Conservation (phyloP, 1,140 invertebrate genomes). For the Leptestheria dahalacensis region DNA sequence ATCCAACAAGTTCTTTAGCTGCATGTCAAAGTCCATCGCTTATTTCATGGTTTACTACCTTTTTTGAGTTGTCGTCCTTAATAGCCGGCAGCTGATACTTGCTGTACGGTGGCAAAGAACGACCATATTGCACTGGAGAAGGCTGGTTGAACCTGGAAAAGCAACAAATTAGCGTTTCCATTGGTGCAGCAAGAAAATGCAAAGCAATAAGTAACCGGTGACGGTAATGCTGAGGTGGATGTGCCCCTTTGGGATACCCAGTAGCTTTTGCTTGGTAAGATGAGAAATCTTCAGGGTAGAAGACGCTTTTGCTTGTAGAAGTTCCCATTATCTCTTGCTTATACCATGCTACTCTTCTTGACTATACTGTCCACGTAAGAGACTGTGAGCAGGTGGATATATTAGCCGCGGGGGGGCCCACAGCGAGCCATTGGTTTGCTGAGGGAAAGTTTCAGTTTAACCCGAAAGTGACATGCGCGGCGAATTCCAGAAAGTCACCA, state of each 20-base stretch:
- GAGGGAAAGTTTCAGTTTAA: too few species aligned
- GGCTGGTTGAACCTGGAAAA: background rate
- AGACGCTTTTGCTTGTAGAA: background rate
- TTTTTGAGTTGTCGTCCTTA: background rate
- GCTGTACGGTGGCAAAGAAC: background rate
- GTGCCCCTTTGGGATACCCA: background rate
- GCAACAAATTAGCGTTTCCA: background rate
- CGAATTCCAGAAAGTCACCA: too few species aligned
- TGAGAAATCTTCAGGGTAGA: background rate
- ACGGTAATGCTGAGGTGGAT: background rate
- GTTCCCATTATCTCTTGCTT: background rate
- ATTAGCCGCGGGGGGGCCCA: too few species aligned
- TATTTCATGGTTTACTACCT: too few species aligned
- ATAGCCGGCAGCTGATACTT: background rate
- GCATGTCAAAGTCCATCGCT: too few species aligned
- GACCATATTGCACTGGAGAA: background rate
- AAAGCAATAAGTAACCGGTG: background rate
- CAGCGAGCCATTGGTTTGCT: too few species aligned
- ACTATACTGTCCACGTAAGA: background rate
- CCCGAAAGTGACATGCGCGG: too few species aligned
- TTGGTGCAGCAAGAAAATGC: background rate
- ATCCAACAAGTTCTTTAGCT: too few species aligned
- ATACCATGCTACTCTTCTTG: background rate
- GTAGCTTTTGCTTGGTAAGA: background rate
- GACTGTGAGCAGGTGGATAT: too few species aligned